Evolutionary conservation across 1,140 invertebrate genomes (phyloP).

Genomic region (Euura saliciscinereae): DNA sequence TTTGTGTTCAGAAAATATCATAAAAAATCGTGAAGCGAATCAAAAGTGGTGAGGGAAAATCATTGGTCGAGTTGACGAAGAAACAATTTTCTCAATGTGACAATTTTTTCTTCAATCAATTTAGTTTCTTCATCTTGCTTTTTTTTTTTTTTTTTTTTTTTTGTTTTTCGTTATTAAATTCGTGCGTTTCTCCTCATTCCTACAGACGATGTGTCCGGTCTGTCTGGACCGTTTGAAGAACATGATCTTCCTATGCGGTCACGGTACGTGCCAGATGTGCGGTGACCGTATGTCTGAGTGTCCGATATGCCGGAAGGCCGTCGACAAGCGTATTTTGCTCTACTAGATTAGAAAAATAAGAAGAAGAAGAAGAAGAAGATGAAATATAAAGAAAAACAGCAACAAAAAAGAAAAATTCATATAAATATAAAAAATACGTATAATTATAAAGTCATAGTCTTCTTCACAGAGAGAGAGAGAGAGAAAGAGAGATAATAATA

Average conservation of each 20-base stretch:
- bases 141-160: too few relatives aligned
- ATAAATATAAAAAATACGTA: slow-evolving; percentile 16
- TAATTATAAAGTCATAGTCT: too few relatives aligned
- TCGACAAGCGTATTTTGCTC: slow-evolving; percentile 93
- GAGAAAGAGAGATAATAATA: too few relatives aligned
- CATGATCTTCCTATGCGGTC: slow-evolving; percentile 98
- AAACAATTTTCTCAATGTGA: neutral
- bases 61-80: neutral
- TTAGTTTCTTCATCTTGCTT: neutral
- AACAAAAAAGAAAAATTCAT: too few relatives aligned
- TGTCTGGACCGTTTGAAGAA: slow-evolving; percentile 97
- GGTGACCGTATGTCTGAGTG: slow-evolving; percentile 96
- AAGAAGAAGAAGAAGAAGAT: neutral
- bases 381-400: too few relatives aligned
- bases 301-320: slow-evolving; percentile 94
- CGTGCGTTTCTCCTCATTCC: neutral
- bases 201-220: slow-evolving; percentile 96
- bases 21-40: too few relatives aligned
- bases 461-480: too few relatives aligned
- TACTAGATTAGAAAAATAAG: slow-evolving; percentile 63
- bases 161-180: too few relatives aligned
- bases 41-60: too few relatives aligned
- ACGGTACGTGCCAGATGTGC: slow-evolving; percentile 98
- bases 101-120: neutral
- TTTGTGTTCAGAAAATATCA: too few relatives aligned